These are phyloP conservation scores for Keiferia lycopersicella DNA, from an alignment of 2,888 invertebrate genomes.

Conservation along the genomic window DNA sequence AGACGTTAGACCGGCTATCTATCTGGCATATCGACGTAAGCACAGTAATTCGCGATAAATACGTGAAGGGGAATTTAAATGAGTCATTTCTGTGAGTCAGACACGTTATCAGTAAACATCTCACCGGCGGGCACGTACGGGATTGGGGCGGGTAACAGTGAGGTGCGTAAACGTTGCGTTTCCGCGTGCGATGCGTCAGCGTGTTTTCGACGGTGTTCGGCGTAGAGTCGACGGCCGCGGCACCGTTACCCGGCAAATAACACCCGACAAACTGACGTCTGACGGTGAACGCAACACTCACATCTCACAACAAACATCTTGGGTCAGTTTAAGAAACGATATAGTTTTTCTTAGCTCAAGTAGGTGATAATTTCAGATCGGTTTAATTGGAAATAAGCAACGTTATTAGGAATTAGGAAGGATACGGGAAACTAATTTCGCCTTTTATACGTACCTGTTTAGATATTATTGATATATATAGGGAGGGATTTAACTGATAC, in stretches of 20 bases:
- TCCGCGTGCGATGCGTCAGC: constrained; percentile 65
- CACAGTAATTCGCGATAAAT: constrained; percentile 46
- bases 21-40: background rate
- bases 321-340: background rate
- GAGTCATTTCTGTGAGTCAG: constrained; percentile 68
- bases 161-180: constrained; percentile 32
- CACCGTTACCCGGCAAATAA: constrained; percentile 39
- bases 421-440: too few species aligned
- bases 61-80: constrained; percentile 55
- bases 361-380: too few species aligned
- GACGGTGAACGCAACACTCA: constrained; percentile 6
- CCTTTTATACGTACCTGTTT: too few species aligned
- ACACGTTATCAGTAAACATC: constrained; percentile 61
- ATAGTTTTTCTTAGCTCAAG: background rate
- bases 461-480: too few species aligned
- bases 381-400: background rate
- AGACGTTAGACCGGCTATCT: constrained; percentile 36
- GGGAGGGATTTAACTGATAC: background rate
- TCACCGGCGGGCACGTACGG: constrained; percentile 50
- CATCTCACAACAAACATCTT: background rate
- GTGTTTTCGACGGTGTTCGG: constrained; percentile 50
- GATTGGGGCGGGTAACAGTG: constrained; percentile 39
- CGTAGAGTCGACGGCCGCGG: constrained; percentile 72
- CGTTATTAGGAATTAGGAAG: too few species aligned
- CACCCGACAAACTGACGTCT: constrained; percentile 8